A percentile compares a stretch with the other conserved stretches of the same genome.
These are phyloP conservation scores for Eupristina koningsbergeri DNA, from an alignment of 1,140 invertebrate species.

Conservation along the genomic window DNA sequence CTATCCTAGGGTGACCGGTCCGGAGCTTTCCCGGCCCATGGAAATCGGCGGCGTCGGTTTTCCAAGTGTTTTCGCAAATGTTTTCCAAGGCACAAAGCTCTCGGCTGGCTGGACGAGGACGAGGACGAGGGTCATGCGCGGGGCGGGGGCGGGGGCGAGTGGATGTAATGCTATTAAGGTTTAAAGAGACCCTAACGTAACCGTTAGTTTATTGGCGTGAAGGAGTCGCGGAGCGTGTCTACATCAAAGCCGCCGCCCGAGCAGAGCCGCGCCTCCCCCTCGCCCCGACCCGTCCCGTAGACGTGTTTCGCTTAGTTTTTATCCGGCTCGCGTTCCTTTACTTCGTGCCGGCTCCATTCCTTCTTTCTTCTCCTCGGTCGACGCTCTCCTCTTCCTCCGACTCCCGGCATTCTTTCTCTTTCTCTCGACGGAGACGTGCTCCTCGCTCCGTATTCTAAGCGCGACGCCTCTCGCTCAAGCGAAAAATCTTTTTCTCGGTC, in stretches of 20 bases:
- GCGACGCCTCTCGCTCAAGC: not conserved
- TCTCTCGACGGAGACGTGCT: too few relatives aligned
- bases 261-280: constrained; percentile 32
- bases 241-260: constrained; percentile 64
- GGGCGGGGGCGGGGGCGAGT: constrained; percentile 58
- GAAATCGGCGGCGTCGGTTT: not conserved
- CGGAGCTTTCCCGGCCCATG: not conserved
- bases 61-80: not conserved
- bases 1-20: not conserved
- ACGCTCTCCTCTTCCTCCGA: not conserved
- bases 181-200: constrained; percentile 68
- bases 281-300: not conserved
- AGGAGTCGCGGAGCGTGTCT: constrained; percentile 69
- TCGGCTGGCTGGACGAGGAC: not conserved
- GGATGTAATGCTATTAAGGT: constrained; percentile 66
- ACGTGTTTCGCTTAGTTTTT: constrained; percentile 44
- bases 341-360: constrained; percentile 17
- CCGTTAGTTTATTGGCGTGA: constrained; percentile 72
- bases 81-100: too few relatives aligned
- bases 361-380: not conserved
- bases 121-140: not conserved
- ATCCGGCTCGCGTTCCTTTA: constrained; percentile 26
- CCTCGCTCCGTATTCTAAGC: not conserved
- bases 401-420: not conserved
- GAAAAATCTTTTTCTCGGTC: not conserved